phyloP scores from a whole-genome alignment of 2,888 invertebrate genomes.

The Lamellibrachia satsuma region DNA sequence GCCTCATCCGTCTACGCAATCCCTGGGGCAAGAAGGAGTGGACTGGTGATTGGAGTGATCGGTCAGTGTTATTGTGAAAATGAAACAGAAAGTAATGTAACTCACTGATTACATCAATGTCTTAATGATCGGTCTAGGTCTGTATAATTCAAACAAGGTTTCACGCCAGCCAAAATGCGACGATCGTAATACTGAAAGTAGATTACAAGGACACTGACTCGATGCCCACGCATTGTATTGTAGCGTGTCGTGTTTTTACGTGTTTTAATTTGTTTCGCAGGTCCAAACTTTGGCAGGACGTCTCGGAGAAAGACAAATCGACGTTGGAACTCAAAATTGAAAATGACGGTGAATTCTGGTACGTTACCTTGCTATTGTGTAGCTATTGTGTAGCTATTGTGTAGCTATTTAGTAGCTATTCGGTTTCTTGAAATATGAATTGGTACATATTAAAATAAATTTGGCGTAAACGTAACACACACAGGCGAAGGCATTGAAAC shows the following conservation, averaged over 20 bases:
- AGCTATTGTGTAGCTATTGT: background rate
- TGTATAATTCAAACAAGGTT: no score
- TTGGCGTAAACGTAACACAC: background rate
- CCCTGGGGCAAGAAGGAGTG: slow-evolving; percentile 19
- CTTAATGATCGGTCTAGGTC: no score
- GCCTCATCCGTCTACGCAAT: background rate
- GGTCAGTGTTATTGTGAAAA: background rate
- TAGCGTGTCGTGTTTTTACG: background rate
- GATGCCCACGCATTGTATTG: background rate
- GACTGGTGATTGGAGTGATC: slow-evolving; percentile 20
- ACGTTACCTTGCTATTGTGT: background rate
- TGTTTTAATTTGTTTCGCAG: background rate
- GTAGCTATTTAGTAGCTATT: background rate
- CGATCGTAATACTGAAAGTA: no score
- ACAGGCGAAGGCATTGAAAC: no score
- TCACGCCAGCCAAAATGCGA: no score
- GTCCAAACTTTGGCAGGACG: background rate
- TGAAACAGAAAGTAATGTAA: background rate
- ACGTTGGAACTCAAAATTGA: background rate
- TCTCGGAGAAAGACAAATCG: background rate
- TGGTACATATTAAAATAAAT: background rate
- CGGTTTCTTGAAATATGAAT: background rate
- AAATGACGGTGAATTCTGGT: slow-evolving; percentile 26
- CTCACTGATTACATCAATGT: background rate
- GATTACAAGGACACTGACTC: background rate